Conservation (phyloP, 92 coral and sea anemone genomes). For the Porites rus region DNA sequence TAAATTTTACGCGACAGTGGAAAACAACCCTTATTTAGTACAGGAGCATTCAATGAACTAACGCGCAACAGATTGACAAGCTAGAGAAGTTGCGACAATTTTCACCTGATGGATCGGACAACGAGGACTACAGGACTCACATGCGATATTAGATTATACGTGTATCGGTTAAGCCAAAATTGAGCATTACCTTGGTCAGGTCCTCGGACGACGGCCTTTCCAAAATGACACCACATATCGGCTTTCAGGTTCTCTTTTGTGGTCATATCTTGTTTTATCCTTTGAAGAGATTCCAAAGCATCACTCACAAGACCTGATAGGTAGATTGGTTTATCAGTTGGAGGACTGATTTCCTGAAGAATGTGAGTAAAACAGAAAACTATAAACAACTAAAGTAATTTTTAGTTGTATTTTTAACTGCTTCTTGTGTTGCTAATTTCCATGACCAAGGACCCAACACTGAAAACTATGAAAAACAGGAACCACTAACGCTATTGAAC, state of each 20-base stretch:
- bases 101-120: neutral
- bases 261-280: neutral
- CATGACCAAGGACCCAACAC: too few species aligned
- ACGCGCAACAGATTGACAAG: neutral
- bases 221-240: slow-evolving; percentile 43
- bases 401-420: too few species aligned
- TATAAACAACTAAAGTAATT: too few species aligned
- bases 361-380: neutral
- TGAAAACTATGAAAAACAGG: too few species aligned
- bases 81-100: neutral
- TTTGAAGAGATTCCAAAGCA: neutral
- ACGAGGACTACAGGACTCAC: neutral
- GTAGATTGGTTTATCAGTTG: neutral
- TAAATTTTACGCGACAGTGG: too few species aligned
- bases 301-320: neutral
- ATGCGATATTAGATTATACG: too few species aligned
- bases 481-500: too few species aligned
- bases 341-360: neutral
- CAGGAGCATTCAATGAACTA: too few species aligned
- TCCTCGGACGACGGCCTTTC: slow-evolving; percentile 3
- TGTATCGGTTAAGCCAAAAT: too few species aligned
- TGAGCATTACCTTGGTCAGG: slow-evolving; percentile 7
- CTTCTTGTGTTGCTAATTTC: too few species aligned
- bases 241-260: neutral
- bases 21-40: too few species aligned